Conservation (phyloP, 2,888 invertebrate genomes). For the Drosophila borborema region DNA sequence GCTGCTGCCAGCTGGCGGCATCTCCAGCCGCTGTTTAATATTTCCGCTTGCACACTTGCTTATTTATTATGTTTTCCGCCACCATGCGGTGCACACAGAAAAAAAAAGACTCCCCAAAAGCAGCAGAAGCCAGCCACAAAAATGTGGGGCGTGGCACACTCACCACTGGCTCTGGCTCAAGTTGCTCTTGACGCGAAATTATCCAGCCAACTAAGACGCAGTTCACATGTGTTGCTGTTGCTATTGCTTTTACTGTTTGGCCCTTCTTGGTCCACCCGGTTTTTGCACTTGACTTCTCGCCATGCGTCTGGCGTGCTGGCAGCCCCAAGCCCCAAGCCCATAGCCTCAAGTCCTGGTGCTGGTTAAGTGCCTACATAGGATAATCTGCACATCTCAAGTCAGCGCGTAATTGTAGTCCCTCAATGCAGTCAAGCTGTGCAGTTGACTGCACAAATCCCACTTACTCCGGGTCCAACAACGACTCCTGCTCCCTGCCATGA, state of each 20-base stretch:
- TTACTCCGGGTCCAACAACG: not conserved
- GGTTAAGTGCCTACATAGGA: slow-evolving; percentile 80
- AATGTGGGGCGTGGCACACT: not conserved
- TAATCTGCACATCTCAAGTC: slow-evolving; percentile 79
- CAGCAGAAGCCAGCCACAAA: not conserved
- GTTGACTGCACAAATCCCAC: slow-evolving; percentile 49
- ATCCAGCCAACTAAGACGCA: slow-evolving; percentile 50
- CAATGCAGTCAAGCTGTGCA: slow-evolving; percentile 65
- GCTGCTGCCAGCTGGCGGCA: slow-evolving; percentile 54
- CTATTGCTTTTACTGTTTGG: slow-evolving; percentile 30
- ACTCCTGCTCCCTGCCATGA: not conserved
- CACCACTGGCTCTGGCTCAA: slow-evolving; percentile 28
- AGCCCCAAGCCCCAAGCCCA: too few species aligned
- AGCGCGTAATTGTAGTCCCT: slow-evolving; percentile 68
- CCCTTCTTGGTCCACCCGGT: slow-evolving; percentile 27
- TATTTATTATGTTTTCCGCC: slow-evolving; percentile 76
- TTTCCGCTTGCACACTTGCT: slow-evolving; percentile 80
- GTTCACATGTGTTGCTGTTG: slow-evolving; percentile 50
- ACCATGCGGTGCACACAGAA: slow-evolving; percentile 59
- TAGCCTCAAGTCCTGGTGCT: slow-evolving; percentile 24
- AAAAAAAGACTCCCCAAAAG: not conserved
- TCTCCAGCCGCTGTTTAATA: slow-evolving; percentile 73
- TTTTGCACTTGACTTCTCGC: slow-evolving; percentile 63
- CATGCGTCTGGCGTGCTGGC: not conserved
- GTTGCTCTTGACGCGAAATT: slow-evolving; percentile 52